A percentile compares a stretch with the other conserved stretches of the same genome.
phyloP scores from a whole-genome alignment of 2,113 vertebrate genomes.

The Coregonus clupeaformis region DNA sequence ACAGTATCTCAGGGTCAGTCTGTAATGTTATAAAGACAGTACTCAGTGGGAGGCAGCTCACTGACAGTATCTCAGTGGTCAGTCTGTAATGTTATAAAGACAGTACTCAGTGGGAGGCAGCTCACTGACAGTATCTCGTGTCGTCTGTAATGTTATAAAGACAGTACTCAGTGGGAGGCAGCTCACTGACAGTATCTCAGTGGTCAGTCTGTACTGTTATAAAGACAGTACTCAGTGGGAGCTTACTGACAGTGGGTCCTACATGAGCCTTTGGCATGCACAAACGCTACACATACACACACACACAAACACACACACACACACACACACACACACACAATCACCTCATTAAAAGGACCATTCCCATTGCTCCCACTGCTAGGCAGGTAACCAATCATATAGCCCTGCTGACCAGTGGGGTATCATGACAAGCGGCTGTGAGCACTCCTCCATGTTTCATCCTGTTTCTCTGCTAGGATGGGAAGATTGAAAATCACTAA shows the following conservation, averaged over 20 bases:
- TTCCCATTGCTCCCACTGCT: constrained; percentile 31
- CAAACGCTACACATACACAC: constrained; percentile 8
- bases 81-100: too few species aligned
- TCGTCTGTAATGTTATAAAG: too few species aligned
- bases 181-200: too few species aligned
- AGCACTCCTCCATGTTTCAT: constrained; percentile 65
- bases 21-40: too few species aligned
- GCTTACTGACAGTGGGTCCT: constrained; percentile 43
- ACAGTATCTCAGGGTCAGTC: too few species aligned
- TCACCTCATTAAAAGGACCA: constrained; percentile 31
- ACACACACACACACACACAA: constrained; percentile 17
- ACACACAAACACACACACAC: constrained; percentile 10
- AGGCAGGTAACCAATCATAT: constrained; percentile 54
- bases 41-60: too few species aligned
- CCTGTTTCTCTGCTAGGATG: constrained; percentile 13
- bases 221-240: constrained; percentile 48
- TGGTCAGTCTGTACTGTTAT: too few species aligned
- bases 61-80: too few species aligned
- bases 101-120: too few species aligned
- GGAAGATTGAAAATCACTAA: background rate
- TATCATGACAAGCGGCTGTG: constrained; percentile 62
- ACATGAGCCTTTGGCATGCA: constrained; percentile 22
- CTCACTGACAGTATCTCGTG: too few species aligned
- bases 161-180: too few species aligned
- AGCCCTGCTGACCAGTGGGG: constrained; percentile 29